Evolutionary conservation across 2,797 vertebrate genomes (phyloP), one percentile per base, ranked within the genome.

Genomic region (Sebastes elongatus): DNA sequence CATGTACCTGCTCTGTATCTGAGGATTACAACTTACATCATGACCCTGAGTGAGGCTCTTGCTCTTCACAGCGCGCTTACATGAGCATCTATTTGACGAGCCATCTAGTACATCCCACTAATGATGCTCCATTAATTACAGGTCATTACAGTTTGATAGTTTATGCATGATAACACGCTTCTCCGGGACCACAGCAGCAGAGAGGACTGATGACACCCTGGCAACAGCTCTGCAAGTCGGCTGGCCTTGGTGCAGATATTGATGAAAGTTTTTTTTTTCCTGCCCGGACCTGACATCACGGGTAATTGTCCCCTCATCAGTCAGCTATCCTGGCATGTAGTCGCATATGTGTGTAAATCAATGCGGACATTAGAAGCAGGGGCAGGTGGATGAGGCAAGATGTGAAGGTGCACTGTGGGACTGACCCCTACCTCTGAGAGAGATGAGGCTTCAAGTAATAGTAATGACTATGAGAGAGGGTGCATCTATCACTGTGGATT

Each of bases 301-400:
- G 72, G 78, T 87, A 80, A 82, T 68, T 83, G 77, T 72, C 72
- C 76, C 71, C 56, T 81, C 88, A 83, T 90, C 85, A 62, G 65
- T 90, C 88, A 83, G 42, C 82, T 67, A 60, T 38, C 14, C 22
- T 85, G 78, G 42, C 84, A 74, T 14, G 22, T 11, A 60, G 27
- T 62, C 83, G 78, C 70, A 79, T 86, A 78, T 76, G 83, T 73
- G 88, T 90, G 82, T 76, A 92, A 91, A 93, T 93, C 82, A 86
- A 25, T 71, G 73, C 35, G 4, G 81, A 67, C 74, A 82, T 88
- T 80, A 59, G 53, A 63, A 2, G 76, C 5, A 78, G 38, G 8
- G 13, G 61, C 38, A 13, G 70, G 73, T 10, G 42, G 72, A 67
- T 66, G 76, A 74, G 63, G 68, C 42, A 7, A 33, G 69, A 59